Evolutionary conservation across 92 coral and sea anemone genomes (phyloP).

Genomic region (Porites rus): DNA sequence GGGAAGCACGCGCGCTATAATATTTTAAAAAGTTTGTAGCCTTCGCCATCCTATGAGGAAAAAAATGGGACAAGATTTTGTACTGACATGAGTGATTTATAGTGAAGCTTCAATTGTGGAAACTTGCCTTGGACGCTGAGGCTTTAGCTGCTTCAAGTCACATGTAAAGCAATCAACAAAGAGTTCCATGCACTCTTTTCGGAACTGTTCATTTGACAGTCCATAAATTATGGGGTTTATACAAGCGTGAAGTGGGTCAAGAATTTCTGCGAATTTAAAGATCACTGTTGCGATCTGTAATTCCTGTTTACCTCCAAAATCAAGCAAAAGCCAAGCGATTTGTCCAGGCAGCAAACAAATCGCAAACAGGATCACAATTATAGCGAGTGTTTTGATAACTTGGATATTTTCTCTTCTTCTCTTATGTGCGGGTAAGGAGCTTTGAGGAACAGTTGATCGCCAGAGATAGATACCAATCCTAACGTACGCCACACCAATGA

Average conservation of each 20-base stretch:
- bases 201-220: constrained; percentile 72
- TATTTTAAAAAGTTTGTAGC: too few species aligned
- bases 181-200: constrained; percentile 55
- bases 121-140: neutral
- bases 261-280: constrained; percentile 52
- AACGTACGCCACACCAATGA: constrained; percentile 68
- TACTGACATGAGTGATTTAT: too few species aligned
- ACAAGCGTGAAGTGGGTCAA: constrained; percentile 77
- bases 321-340: constrained; percentile 79
- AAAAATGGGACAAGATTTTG: too few species aligned
- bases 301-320: constrained; percentile 62
- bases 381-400: constrained; percentile 67
- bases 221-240: constrained; percentile 80
- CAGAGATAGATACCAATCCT: constrained; percentile 57
- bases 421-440: constrained; percentile 35
- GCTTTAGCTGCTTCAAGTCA: neutral
- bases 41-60: too few species aligned
- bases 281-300: constrained; percentile 35
- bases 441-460: constrained; percentile 39
- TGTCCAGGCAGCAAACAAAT: constrained; percentile 73
- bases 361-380: constrained; percentile 69
- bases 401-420: constrained; percentile 69
- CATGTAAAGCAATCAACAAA: neutral
- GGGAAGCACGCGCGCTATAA: too few species aligned
- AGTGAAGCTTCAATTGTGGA: neutral